phyloP scores from a whole-genome alignment of 2,113 vertebrate genomes.

The Zapus hudsonius region DNA sequence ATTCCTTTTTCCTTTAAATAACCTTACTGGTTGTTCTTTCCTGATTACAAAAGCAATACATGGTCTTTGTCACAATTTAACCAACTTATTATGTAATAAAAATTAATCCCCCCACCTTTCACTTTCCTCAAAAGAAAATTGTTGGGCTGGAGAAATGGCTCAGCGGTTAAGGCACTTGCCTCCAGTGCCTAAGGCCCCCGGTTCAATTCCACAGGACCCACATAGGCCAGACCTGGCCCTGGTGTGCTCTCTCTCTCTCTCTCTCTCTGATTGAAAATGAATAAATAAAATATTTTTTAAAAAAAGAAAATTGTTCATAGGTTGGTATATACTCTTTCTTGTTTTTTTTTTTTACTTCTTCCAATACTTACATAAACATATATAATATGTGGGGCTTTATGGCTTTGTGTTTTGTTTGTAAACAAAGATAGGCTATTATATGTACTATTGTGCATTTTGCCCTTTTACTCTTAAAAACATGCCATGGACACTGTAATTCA shows the following conservation, averaged over 20 bases:
- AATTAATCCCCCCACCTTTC: background rate
- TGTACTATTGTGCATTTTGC: background rate
- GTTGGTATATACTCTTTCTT: background rate
- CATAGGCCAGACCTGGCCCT: too few relatives aligned
- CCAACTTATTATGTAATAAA: slow-evolving; percentile 25
- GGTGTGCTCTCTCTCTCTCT: too few relatives aligned
- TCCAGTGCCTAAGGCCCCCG: too few relatives aligned
- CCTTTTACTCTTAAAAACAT: slow-evolving; percentile 57
- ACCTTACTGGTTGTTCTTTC: background rate
- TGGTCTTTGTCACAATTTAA: slow-evolving; percentile 23
- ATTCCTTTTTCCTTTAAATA: slow-evolving; percentile 28
- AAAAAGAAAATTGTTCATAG: background rate
- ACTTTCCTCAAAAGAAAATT: background rate
- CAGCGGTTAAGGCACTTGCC: too few relatives aligned
- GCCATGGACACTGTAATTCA: background rate
- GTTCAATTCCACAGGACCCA: too few relatives aligned
- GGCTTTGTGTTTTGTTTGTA: slow-evolving; percentile 5
- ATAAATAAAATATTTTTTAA: too few relatives aligned
- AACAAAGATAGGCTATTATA: slow-evolving; percentile 18
- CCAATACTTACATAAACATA: background rate
- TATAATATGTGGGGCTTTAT: background rate
- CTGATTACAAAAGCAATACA: slow-evolving; percentile 26
- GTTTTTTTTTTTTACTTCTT: slow-evolving; percentile 30
- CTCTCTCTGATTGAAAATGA: too few relatives aligned
- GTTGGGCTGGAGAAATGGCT: too few relatives aligned